Evolutionary conservation across 2,888 invertebrate species (phyloP).

Genomic region (Lordiphosa andalusiaca): DNA sequence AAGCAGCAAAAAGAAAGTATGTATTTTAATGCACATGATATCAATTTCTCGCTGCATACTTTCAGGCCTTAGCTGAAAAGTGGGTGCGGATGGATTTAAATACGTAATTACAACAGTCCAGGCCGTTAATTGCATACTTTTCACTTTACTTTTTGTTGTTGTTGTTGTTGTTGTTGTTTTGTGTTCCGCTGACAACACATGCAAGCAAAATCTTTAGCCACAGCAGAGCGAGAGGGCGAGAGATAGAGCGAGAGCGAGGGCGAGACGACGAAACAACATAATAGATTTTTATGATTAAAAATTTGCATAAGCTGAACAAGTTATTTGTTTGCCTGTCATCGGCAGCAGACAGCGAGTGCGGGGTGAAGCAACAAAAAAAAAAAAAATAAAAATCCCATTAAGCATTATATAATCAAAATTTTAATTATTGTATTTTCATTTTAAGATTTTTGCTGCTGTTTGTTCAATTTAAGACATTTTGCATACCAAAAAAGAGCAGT

Average conservation of each 20-base stretch:
- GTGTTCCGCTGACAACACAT: neutral
- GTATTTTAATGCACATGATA: constrained; percentile 37
- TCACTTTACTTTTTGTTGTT: too few species aligned
- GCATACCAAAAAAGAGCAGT: too few species aligned
- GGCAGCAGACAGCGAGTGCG: constrained; percentile 12
- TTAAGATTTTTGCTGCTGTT: neutral
- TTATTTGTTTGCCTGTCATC: constrained; percentile 32
- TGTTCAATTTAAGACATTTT: neutral
- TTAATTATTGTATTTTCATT: constrained; percentile 20
- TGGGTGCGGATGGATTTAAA: constrained; percentile 5
- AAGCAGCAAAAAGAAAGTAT: constrained; percentile 17
- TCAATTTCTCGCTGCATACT: constrained; percentile 10
- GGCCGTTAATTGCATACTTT: neutral
- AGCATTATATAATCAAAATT: constrained; percentile 26
- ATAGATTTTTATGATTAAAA: constrained; percentile 34
- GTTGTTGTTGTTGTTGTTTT: too few species aligned
- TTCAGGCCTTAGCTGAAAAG: neutral
- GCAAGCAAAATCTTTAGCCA: constrained; percentile 12
- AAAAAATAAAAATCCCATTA: constrained; percentile 21
- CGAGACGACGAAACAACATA: constrained; percentile 15
- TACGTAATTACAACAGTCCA: constrained; percentile 20
- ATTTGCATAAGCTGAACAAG: constrained; percentile 24
- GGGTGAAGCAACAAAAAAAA: too few species aligned
- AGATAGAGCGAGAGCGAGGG: neutral
- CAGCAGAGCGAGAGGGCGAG: too few species aligned